Conservation (phyloP, 2,113 vertebrate genomes). For the Natator depressus region DNA sequence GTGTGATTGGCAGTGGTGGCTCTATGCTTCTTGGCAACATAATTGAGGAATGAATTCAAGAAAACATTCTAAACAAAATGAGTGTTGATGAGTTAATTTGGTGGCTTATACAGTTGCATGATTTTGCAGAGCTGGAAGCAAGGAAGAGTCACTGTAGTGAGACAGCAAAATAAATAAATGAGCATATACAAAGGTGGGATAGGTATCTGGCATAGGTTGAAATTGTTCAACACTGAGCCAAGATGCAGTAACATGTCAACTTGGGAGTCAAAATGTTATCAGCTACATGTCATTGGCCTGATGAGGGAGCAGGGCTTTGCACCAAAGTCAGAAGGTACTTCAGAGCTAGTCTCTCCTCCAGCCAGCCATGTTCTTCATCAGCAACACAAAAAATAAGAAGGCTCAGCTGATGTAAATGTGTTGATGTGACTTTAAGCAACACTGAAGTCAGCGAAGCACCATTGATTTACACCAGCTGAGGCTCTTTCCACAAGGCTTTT, state of each 20-base stretch:
- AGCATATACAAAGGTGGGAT: background rate
- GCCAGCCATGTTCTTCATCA: background rate
- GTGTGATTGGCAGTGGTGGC: background rate
- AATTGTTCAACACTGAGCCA: background rate
- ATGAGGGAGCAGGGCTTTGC: background rate
- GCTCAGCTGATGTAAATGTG: background rate
- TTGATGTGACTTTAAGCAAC: background rate
- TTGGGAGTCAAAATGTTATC: background rate
- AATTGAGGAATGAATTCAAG: background rate
- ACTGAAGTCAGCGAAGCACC: background rate
- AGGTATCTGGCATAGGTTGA: background rate
- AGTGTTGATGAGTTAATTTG: background rate
- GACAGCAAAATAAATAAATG: background rate
- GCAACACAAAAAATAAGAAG: background rate
- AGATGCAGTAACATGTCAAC: background rate
- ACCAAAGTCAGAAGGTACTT: background rate
- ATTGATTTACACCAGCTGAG: background rate
- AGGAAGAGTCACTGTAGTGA: background rate
- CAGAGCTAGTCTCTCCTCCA: background rate
- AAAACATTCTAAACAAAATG: background rate
- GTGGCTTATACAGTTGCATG: background rate
- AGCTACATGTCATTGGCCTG: background rate
- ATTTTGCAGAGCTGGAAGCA: background rate
- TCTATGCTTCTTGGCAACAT: background rate
- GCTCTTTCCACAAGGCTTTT: background rate